phyloP scores from a whole-genome alignment of 2,888 invertebrate genomes.

The Drosophila anceps region DNA sequence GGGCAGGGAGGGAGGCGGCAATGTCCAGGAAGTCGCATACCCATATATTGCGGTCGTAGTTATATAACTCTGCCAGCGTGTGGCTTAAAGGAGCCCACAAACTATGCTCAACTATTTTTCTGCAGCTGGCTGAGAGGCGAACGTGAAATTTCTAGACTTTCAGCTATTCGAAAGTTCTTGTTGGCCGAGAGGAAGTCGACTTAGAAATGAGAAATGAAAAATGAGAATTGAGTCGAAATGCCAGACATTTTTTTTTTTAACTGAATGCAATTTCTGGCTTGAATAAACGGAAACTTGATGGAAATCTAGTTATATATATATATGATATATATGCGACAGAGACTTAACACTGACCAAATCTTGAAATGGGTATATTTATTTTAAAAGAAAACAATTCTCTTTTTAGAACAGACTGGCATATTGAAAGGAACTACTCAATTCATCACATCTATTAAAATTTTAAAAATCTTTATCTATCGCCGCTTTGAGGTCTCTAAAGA shows the following conservation, averaged over 20 bases:
- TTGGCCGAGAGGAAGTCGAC: neutral
- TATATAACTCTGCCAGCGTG: constrained; percentile 40
- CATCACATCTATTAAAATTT: too few relatives aligned
- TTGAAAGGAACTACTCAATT: too few relatives aligned
- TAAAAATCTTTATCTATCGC: too few relatives aligned
- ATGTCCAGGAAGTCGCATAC: constrained; percentile 1
- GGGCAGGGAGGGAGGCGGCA: neutral
- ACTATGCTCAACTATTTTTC: constrained; percentile 22
- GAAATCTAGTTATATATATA: neutral
- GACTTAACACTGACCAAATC: neutral
- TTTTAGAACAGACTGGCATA: too few relatives aligned
- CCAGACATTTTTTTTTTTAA: constrained; percentile 3
- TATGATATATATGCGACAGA: neutral
- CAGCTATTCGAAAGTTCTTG: neutral
- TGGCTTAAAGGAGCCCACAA: constrained; percentile 18
- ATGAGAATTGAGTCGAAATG: constrained; percentile 3
- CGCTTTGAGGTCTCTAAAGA: too few relatives aligned
- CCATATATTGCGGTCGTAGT: constrained; percentile 38
- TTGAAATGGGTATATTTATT: neutral
- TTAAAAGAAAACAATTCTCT: neutral
- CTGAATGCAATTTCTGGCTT: neutral
- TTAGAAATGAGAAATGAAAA: neutral
- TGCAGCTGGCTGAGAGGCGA: neutral
- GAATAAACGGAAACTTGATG: neutral
- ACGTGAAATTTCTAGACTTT: constrained; percentile 1